Evolutionary conservation across 2,888 invertebrate genomes (phyloP), one percentile per base, ranked within the genome.

Genomic region (Metacarcinus magister): DNA sequence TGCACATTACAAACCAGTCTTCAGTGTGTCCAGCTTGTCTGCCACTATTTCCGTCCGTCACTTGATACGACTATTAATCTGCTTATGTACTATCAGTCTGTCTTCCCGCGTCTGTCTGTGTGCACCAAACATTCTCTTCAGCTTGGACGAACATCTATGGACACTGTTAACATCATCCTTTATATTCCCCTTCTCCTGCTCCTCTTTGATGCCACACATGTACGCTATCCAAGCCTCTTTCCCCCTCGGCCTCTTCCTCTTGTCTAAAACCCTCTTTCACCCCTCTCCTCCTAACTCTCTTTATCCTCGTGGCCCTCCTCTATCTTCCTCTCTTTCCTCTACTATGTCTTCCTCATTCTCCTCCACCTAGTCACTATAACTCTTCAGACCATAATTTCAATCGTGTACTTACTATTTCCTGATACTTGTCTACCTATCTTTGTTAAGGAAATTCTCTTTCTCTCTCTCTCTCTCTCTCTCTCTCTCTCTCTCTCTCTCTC

Each of bases 391-490:
- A 32, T 32, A 32, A 82, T 28, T 82, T 82, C n/a, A 67, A 67
- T 82, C 82, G 10, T 32, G 32, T 82, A 82, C 10, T 82, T 32
- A 67, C n/a, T 16, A 60, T 19, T 60, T 60, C 16, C 23, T 60
- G 19, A 5, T 75, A 75, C 75, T 28, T 75, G 75, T 82, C 7
- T 82, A 8, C 10, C n/a, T 28, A 32, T 82, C 32, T 82, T 32
- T 82, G 82, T 82, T 4, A 82, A 32, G 82, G 0, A n/a, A 10
- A n/a, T 8, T 87, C 87, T 87, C 87, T 87, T 39, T 87, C 87
- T 87, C 87, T 87, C 87, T 87, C 87, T 87, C 87, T 87, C 87
- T 92, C 92, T 91, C 91, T 43, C 91, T 43, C 44, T 91, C 90
- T 44, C 90, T 44, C 90, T 44, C 43, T 44, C 90, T 44, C 44